phyloP scores from a whole-genome alignment of 1,140 invertebrate genomes.

The Meloidogyne floridensis region DNA sequence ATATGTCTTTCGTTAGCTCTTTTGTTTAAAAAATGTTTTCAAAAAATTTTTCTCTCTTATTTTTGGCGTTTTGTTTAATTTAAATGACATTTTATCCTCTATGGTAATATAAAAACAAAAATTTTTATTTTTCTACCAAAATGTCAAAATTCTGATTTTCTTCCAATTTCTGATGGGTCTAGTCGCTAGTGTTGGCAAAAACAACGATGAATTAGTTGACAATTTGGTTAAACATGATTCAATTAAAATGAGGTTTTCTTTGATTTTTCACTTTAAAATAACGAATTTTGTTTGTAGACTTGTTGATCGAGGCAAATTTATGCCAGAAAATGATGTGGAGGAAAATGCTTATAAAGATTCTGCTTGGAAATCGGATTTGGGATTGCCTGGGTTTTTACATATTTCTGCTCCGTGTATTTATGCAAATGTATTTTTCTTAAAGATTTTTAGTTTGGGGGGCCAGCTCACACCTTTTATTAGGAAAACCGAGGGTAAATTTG shows the following conservation, averaged over 20 bases:
- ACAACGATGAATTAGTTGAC: constrained; percentile 32
- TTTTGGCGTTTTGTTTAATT: too few species aligned
- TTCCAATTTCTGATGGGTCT: constrained; percentile 9
- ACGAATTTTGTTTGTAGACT: constrained; percentile 70
- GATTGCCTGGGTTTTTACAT: constrained; percentile 74
- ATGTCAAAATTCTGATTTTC: too few species aligned
- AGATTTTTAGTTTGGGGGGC: too few species aligned
- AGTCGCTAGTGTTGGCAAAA: constrained; percentile 22
- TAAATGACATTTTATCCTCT: too few species aligned
- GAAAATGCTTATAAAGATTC: constrained; percentile 80
- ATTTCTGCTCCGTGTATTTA: constrained; percentile 89
- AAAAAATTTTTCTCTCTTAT: too few species aligned
- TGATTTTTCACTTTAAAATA: not conserved
- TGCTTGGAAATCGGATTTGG: constrained; percentile 75
- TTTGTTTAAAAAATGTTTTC: too few species aligned
- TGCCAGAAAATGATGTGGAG: constrained; percentile 72
- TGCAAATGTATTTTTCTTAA: constrained; percentile 71
- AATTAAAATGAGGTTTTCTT: constrained; percentile 30
- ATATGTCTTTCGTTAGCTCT: too few species aligned
- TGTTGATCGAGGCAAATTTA: constrained; percentile 82
- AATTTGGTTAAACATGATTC: constrained; percentile 30
- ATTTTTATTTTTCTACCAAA: too few species aligned
- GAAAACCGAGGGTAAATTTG: too few species aligned
- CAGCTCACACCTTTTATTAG: too few species aligned
- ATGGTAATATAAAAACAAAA: too few species aligned